Evolutionary conservation across 2,113 vertebrate species (phyloP), one percentile per base, ranked within the genome.

Genomic region (Xenopus laevis): DNA sequence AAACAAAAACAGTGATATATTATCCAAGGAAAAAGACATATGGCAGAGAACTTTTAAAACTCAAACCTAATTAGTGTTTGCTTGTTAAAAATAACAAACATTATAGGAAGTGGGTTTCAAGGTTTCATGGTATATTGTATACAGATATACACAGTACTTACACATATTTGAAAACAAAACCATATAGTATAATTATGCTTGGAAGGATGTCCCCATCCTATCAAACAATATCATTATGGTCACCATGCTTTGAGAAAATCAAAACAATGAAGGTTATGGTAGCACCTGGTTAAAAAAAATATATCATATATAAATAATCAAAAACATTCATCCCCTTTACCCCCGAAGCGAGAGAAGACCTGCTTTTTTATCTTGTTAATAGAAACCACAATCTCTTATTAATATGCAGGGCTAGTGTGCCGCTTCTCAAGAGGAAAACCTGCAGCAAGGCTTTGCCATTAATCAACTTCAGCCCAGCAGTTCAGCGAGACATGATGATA

Each of bases 331-430:
- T 96, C 93, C 92, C 87, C 88, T 88, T 91, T 94, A 91, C 91
- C 96, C 97, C 96, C 85, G 92, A 92, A 98, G 97, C 96, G 94
- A 96, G 93, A 94, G 93, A 91, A 95, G 94, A 89, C 89, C 89
- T 89, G 91, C 89, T 89, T 97, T 94, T 98, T 98, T 97, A 99
- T 98, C 96, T 98, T 94, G 94, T 96, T 99, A 98, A 98, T 99
- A 98, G 95, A 98, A 99, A 97, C 94, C 81, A 82, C 94, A 93
- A 93, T 94, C 92, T 95, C 94, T 96, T 93, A 95, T 98, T 98
- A 99, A 98, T 98, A 98, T 98, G 96, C 97, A 94, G 96, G 94
- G 91, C 92, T 92, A 92, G 92, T 91, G 83, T 93, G 93, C 92
- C 91, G 91, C 96, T 96, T 92, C 94, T 98, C 94, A 92, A 96